Evolutionary conservation across 2,888 invertebrate genomes (phyloP).

Genomic region (Rapana venosa): DNA sequence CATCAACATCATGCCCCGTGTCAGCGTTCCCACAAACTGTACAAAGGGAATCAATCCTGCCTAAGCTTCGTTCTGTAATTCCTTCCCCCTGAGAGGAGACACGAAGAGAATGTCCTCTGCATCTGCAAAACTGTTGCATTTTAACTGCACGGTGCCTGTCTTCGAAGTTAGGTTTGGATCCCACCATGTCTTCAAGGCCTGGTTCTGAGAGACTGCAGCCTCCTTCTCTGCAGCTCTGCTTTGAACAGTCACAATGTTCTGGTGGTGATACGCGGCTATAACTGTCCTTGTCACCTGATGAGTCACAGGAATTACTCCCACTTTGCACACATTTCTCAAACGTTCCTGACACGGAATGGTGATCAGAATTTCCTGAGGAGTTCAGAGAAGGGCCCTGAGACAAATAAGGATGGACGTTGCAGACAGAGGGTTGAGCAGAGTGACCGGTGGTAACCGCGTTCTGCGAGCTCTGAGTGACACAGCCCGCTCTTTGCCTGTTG

Average conservation of each 20-base stretch:
- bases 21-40: neutral
- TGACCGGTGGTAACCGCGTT: neutral
- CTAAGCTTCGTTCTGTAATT: neutral
- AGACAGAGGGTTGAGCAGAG: neutral
- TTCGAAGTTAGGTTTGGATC: neutral
- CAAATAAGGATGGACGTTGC: no score
- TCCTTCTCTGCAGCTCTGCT: neutral
- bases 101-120: neutral
- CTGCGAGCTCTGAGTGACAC: neutral
- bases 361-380: neutral
- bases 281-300: neutral
- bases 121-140: neutral
- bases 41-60: neutral
- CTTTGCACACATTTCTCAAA: no score
- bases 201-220: neutral
- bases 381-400: neutral
- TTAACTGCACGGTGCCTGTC: neutral
- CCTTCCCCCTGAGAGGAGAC: neutral
- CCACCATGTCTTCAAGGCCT: neutral
- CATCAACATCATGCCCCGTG: neutral
- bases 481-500: conserved; percentile 24
- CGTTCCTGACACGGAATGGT: no score
- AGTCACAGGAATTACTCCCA: neutral
- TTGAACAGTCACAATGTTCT: neutral
- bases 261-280: neutral